These are phyloP conservation scores for Jaculus jaculus DNA, from an alignment of 2,113 vertebrate genomes.

Conservation along the genomic window DNA sequence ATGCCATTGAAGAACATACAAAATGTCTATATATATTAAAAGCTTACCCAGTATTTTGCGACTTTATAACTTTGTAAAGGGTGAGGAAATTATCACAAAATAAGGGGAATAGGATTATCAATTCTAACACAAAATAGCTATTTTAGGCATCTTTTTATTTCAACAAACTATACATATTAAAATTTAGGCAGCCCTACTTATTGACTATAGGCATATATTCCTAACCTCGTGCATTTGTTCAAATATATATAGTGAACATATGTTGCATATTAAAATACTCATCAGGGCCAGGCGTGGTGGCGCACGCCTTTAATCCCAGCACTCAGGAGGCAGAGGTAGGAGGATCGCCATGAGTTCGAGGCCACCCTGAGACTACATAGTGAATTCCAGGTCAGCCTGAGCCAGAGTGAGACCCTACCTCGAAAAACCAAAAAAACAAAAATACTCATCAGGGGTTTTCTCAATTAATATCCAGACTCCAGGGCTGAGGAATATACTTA, in stretches of 20 bases:
- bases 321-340: too few species aligned
- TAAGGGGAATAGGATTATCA: neutral
- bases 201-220: slow-evolving; percentile 7
- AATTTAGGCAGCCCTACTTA: slow-evolving; percentile 45
- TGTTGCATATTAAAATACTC: neutral
- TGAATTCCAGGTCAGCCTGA: too few species aligned
- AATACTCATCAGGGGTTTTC: slow-evolving; percentile 10
- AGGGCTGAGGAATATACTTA: neutral
- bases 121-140: neutral
- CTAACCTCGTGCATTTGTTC: neutral
- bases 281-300: too few species aligned
- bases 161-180: slow-evolving; percentile 23
- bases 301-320: too few species aligned
- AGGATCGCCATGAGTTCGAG: too few species aligned
- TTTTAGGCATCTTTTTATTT: neutral
- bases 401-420: too few species aligned
- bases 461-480: neutral
- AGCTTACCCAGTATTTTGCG: neutral
- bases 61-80: neutral
- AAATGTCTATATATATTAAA: neutral
- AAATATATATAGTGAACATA: neutral
- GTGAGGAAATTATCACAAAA: slow-evolving; percentile 9
- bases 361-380: too few species aligned
- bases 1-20: neutral
- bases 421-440: too few species aligned